Conservation (phyloP, 2,888 invertebrate species). For the Tiliacea citrago region DNA sequence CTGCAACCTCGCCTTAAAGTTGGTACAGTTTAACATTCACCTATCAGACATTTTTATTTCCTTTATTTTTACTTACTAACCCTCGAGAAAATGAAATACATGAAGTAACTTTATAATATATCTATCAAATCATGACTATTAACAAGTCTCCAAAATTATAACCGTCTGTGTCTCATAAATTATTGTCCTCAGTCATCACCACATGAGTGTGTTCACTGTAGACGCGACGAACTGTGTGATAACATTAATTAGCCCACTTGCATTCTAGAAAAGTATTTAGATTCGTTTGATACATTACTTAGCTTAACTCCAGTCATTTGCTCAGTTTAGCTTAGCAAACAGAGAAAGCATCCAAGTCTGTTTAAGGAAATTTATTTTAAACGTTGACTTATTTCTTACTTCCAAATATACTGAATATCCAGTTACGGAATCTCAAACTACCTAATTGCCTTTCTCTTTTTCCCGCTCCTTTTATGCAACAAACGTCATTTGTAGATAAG, state of each 20-base stretch:
- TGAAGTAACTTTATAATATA: not conserved
- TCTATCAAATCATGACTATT: not conserved
- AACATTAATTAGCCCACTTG: constrained; percentile 35
- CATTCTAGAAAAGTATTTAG: constrained; percentile 50
- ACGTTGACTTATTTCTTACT: constrained; percentile 48
- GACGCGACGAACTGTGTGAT: not conserved
- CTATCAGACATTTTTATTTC: not conserved
- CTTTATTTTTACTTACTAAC: not conserved
- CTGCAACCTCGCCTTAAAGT: no score
- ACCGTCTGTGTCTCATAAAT: not conserved
- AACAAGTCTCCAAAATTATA: not conserved
- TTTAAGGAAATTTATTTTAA: constrained; percentile 55
- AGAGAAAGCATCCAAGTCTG: constrained; percentile 51
- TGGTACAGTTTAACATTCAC: not conserved
- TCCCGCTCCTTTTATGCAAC: constrained; percentile 63
- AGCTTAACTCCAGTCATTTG: constrained; percentile 35
- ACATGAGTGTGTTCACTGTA: no score
- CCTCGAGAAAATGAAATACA: no score
- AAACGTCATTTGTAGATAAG: constrained; percentile 62
- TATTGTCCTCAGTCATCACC: constrained; percentile 2
- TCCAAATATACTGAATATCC: constrained; percentile 58
- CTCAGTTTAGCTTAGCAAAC: constrained; percentile 35
- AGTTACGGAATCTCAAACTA: constrained; percentile 60
- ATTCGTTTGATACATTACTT: constrained; percentile 49
- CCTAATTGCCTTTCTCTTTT: constrained; percentile 65